A percentile compares a stretch with the other conserved stretches of the same genome.
Conservation (phyloP, 2,797 vertebrate genomes). For the Anguilla marmorata region DNA sequence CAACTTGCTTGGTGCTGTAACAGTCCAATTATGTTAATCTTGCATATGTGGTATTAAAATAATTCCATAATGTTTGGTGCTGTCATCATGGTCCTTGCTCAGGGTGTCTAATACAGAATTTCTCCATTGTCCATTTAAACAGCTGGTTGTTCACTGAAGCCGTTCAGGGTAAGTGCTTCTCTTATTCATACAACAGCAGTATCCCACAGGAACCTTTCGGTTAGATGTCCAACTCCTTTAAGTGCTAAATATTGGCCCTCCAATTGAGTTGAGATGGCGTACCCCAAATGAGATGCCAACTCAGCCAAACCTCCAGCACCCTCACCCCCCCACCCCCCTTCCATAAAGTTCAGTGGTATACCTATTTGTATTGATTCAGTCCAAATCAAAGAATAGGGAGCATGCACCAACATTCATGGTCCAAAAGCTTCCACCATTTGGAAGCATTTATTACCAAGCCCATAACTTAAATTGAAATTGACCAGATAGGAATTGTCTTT, state of each 20-base stretch:
- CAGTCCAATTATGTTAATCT: background rate
- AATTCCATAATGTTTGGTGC: background rate
- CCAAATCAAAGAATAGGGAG: background rate
- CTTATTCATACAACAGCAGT: background rate
- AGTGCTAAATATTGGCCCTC: background rate
- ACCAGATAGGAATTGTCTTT: background rate
- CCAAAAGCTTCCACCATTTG: background rate
- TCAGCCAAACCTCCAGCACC: background rate
- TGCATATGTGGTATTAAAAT: background rate
- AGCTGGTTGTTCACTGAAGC: background rate
- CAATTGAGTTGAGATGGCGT: conserved; percentile 14
- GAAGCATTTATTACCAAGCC: background rate
- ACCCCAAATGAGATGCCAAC: background rate
- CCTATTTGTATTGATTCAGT: background rate
- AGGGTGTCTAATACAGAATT: background rate
- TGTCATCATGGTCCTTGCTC: background rate
- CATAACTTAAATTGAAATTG: background rate
- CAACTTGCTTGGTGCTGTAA: background rate
- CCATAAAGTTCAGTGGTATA: background rate
- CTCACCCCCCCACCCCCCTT: background rate
- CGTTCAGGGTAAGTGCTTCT: background rate
- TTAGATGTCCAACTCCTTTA: background rate
- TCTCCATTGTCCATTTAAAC: background rate
- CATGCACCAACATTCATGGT: background rate
- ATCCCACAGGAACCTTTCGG: background rate